Evolutionary conservation across 2,888 invertebrate species (phyloP).

Genomic region (Phytoseiulus persimilis): DNA sequence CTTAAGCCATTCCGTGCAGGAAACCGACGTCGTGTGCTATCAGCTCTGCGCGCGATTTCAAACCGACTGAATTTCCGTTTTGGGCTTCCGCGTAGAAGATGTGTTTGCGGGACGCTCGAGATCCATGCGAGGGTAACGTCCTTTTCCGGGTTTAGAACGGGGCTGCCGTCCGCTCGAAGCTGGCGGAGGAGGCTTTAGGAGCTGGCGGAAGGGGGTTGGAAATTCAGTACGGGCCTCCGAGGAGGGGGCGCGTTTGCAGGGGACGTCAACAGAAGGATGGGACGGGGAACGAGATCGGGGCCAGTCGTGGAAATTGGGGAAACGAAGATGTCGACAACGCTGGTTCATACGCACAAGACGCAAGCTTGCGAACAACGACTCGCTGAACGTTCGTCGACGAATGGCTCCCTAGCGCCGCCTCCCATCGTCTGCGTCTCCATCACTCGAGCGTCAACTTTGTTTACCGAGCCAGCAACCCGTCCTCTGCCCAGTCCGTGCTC

Average conservation of each 20-base stretch:
- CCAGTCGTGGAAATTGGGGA: neutral
- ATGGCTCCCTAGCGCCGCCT: neutral
- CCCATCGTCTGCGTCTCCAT: neutral
- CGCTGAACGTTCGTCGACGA: neutral
- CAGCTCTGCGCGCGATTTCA: neutral
- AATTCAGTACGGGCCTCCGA: neutral
- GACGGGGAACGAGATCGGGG: neutral
- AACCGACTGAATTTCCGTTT: neutral
- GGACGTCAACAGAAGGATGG: neutral
- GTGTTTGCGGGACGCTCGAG: neutral
- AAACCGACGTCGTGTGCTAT: neutral
- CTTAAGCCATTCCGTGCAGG: neutral
- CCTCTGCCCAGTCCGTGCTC: neutral
- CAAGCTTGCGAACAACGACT: neutral
- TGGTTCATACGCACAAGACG: neutral
- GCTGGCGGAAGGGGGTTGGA: too few relatives aligned
- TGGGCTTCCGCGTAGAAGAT: neutral
- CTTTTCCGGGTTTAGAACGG: neutral
- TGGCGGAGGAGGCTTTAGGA: neutral
- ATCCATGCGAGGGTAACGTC: neutral
- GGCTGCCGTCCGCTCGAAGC: neutral
- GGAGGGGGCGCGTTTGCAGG: neutral
- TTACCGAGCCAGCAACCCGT: neutral
- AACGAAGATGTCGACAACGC: neutral
- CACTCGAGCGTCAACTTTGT: slow-evolving; percentile 5